Evolutionary conservation across 2,888 invertebrate genomes (phyloP).

Genomic region (Acrocera orbiculus): DNA sequence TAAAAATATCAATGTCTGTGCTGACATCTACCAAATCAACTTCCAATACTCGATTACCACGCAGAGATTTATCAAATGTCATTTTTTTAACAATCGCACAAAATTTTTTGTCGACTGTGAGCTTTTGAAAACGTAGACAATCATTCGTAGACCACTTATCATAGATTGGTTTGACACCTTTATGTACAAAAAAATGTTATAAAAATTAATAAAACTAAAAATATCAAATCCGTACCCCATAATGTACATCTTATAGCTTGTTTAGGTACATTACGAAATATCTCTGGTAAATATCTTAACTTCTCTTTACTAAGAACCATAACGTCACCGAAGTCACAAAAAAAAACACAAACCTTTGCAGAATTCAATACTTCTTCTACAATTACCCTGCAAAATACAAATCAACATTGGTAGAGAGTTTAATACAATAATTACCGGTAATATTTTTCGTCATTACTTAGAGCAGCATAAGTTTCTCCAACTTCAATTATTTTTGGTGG

Average conservation of each 20-base stretch:
- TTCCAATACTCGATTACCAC: conserved; percentile 42
- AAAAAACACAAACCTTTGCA: conserved; percentile 40
- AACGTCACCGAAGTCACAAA: conserved; percentile 47
- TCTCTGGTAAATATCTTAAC: conserved; percentile 35
- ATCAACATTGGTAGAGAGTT: neutral
- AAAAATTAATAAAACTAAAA: conserved; percentile 2
- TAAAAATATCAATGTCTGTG: conserved; percentile 52
- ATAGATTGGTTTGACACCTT: conserved; percentile 35
- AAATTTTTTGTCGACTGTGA: conserved; percentile 51
- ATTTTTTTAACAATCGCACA: conserved; percentile 48
- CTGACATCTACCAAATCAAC: conserved; percentile 50
- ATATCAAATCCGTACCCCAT: conserved; percentile 32
- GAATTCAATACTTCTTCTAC: conserved; percentile 37
- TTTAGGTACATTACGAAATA: conserved; percentile 42
- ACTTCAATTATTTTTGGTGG: conserved; percentile 33
- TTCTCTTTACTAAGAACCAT: conserved; percentile 37
- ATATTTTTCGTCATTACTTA: conserved; percentile 46
- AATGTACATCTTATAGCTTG: conserved; percentile 48
- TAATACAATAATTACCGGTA: conserved; percentile 43
- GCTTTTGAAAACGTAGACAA: conserved; percentile 50
- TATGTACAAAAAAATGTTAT: conserved; percentile 5
- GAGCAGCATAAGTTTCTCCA: conserved; percentile 52
- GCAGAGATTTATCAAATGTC: conserved; percentile 41
- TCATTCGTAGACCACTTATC: conserved; percentile 38
- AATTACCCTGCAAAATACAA: conserved; percentile 31